Evolutionary conservation across 2,888 invertebrate genomes (phyloP).

Genomic region (Campopleginae sp.): DNA sequence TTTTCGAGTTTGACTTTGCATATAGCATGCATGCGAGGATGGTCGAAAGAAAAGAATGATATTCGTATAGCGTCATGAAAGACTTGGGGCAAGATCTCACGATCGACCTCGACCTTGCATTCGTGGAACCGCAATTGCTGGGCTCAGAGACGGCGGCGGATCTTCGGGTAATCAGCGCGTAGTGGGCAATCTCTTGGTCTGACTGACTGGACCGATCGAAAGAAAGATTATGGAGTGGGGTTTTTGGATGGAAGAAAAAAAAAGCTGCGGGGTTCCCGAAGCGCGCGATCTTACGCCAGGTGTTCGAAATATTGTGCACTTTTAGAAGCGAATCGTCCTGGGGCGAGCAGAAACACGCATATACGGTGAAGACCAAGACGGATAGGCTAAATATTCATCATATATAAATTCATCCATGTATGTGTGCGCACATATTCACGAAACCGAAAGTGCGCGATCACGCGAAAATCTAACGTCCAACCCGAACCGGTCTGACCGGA

Average conservation of each 20-base stretch:
- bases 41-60: conserved; percentile 1
- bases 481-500: conserved; percentile 84
- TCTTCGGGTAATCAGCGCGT: conserved; percentile 39
- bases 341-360: conserved; percentile 78
- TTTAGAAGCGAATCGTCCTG: conserved; percentile 27
- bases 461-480: conserved; percentile 84
- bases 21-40: neutral
- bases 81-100: conserved; percentile 29
- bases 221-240: neutral
- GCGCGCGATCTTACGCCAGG: conserved; percentile 59
- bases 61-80: neutral
- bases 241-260: neutral
- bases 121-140: conserved; percentile 59
- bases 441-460: conserved; percentile 85
- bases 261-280: conserved; percentile 17
- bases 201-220: conserved; percentile 51
- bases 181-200: conserved; percentile 12
- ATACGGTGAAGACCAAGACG: conserved; percentile 13
- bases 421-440: conserved; percentile 78
- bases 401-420: neutral
- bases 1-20: neutral
- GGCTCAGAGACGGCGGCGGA: conserved; percentile 11
- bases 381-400: neutral
- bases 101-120: conserved; percentile 66
- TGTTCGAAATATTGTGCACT: conserved; percentile 48